phyloP scores from a whole-genome alignment of 2,113 vertebrate genomes.

The Mastomys coucha region DNA sequence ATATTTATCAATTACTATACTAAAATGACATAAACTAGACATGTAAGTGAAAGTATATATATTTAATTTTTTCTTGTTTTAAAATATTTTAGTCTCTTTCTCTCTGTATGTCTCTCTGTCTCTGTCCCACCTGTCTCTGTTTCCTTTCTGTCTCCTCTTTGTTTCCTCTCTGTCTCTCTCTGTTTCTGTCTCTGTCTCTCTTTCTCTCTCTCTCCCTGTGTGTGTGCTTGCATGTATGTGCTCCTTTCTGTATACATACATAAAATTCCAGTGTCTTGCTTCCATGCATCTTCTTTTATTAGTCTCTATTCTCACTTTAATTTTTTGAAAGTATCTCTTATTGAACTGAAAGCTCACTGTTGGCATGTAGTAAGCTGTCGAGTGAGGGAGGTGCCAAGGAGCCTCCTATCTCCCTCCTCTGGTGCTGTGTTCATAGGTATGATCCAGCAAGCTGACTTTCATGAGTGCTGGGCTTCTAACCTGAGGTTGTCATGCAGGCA shows the following conservation, averaged over 20 bases:
- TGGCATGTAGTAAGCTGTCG: not conserved
- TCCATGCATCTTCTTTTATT: not conserved
- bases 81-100: not conserved
- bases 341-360: not conserved
- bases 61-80: not conserved
- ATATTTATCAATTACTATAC: not conserved
- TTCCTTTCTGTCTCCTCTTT: too few species aligned
- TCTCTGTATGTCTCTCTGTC: too few species aligned
- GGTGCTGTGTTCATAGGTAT: not conserved
- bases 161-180: not conserved
- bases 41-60: not conserved
- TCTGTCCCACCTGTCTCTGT: too few species aligned
- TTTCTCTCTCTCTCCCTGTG: not conserved
- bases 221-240: too few species aligned
- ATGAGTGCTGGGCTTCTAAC: too few species aligned
- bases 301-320: not conserved
- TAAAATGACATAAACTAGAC: not conserved
- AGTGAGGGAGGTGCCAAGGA: too few species aligned
- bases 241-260: not conserved
- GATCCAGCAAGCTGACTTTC: not conserved
- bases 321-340: not conserved
- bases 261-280: too few species aligned
- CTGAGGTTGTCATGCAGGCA: too few species aligned
- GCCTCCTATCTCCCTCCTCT: not conserved
- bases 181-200: not conserved